Evolutionary conservation across 2,113 vertebrate species (phyloP).

Genomic region (Seriola dumerili): DNA sequence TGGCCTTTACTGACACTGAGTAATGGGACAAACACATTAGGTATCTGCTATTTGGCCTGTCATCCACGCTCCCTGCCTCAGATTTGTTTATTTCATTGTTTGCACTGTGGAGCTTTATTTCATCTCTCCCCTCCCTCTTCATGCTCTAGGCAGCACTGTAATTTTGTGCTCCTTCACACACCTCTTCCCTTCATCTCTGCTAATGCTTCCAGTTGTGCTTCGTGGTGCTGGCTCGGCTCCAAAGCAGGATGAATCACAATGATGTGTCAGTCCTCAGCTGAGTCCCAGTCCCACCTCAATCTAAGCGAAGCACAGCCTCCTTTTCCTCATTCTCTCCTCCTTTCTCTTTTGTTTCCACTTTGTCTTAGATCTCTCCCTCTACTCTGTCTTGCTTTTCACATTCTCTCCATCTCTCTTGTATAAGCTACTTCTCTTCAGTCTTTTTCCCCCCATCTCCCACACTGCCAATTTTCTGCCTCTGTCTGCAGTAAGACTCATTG

Average conservation of each 20-base stretch:
- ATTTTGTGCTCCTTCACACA: slow-evolving; percentile 69
- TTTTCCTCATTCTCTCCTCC: slow-evolving; percentile 10
- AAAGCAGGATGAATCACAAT: slow-evolving; percentile 67
- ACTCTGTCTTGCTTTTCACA: slow-evolving; percentile 11
- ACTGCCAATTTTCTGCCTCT: slow-evolving; percentile 37
- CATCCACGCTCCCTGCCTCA: slow-evolving; percentile 39
- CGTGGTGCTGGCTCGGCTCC: slow-evolving; percentile 56
- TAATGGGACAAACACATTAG: slow-evolving; percentile 70
- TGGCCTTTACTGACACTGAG: slow-evolving; percentile 64
- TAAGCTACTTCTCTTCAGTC: neutral
- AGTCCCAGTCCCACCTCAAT: slow-evolving; percentile 74
- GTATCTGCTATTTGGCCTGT: slow-evolving; percentile 65
- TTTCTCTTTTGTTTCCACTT: slow-evolving; percentile 49
- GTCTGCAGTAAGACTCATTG: slow-evolving; percentile 28
- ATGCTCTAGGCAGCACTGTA: slow-evolving; percentile 53
- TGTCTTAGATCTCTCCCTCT: slow-evolving; percentile 40
- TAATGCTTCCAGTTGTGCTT: slow-evolving; percentile 70
- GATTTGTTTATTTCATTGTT: slow-evolving; percentile 69
- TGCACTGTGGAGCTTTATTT: slow-evolving; percentile 51
- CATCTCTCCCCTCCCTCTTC: slow-evolving; percentile 14
- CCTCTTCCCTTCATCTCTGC: slow-evolving; percentile 62
- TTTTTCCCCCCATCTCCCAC: slow-evolving; percentile 10
- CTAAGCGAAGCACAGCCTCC: slow-evolving; percentile 39
- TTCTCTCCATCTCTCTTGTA: slow-evolving; percentile 6
- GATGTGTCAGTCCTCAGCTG: slow-evolving; percentile 55